Percentiles rank a stretch among this genome's conserved stretches.
These are phyloP conservation scores for Microctonus brassicae DNA, from an alignment of 2,888 invertebrate genomes.

Conservation along the genomic window DNA sequence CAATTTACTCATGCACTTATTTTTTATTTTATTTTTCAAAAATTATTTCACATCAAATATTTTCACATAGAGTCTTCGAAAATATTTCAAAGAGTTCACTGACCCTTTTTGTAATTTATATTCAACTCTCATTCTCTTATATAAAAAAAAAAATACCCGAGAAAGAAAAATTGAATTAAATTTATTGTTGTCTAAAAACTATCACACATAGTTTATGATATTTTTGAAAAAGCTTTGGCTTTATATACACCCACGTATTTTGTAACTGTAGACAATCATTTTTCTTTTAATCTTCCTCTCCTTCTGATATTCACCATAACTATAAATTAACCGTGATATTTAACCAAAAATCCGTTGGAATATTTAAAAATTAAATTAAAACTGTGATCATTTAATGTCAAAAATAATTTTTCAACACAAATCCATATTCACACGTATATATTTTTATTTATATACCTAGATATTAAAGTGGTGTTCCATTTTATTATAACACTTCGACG, in stretches of 20 bases:
- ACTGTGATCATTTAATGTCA: slow-evolving; percentile 18
- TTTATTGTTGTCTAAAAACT: neutral
- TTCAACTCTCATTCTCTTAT: too few relatives aligned
- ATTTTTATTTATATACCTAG: neutral
- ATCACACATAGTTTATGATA: neutral
- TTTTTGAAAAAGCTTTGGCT: neutral
- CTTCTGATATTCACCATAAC: neutral
- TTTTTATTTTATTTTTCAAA: neutral
- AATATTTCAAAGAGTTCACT: neutral
- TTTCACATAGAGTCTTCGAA: neutral
- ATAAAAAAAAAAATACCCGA: neutral
- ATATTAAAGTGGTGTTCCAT: slow-evolving; percentile 6
- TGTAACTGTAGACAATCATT: neutral
- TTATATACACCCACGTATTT: neutral
- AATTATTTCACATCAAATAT: neutral
- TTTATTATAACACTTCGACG: slow-evolving; percentile 31
- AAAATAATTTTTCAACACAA: slow-evolving; percentile 29
- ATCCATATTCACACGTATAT: too few relatives aligned
- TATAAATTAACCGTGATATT: neutral
- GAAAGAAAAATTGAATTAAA: neutral
- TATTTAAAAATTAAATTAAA: neutral
- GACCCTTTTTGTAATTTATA: neutral
- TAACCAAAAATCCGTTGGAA: neutral
- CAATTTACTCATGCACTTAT: neutral
- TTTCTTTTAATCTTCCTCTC: neutral